Evolutionary conservation across 1,140 invertebrate genomes (phyloP), one percentile per base, ranked within the genome.

Genomic region (Sesamia nonagrioides): DNA sequence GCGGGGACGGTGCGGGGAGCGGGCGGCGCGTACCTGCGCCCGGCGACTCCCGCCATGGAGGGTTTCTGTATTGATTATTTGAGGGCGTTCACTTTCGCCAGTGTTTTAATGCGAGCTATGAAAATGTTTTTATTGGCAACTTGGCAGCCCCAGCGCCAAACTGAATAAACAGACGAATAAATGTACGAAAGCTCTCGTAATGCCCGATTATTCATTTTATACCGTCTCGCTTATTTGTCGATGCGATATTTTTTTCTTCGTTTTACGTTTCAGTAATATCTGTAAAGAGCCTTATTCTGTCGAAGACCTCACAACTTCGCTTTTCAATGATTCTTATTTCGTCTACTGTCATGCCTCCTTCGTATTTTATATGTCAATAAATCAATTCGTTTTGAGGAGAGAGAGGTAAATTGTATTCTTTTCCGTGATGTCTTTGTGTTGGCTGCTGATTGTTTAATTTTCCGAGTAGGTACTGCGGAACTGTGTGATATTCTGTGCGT

Each of bases 61-160:
- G 78, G 77, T 72, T 84, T 69, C 66, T 72, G 91, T 94, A 94
- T 94, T 93, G 92, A 94, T 94, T 94, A 94, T 94, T 92, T 88
- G 83, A 83, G 79, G 84, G 85, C 89, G 90, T 91, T 92, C 92
- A 94, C 92, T 94, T 94, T 94, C 92, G 89, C 91, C 90, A 92
- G 87, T 92, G 91, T 94, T 94, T 92, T 91, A 94, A 94, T 92
- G 89, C 83, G 82, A 80, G 86, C 89, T 89, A 91, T 92, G 90
- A 92, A 81, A 92, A 91, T 90, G 91, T 91, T 94, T 92, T 94
- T 91, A 93, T 92, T 93, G 91, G 87, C 84, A 85, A 87, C 86
- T 89, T 84, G 84, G 86, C 87, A 77, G 74, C 74, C 61, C 74
- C 74, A 68, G 48, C 61, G 74, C 61, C 74, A 68, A 77, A 77